Base-by-base conservation (phyloP, 2,888 invertebrate genomes). In the Ceraclea dissimilis region DNA sequence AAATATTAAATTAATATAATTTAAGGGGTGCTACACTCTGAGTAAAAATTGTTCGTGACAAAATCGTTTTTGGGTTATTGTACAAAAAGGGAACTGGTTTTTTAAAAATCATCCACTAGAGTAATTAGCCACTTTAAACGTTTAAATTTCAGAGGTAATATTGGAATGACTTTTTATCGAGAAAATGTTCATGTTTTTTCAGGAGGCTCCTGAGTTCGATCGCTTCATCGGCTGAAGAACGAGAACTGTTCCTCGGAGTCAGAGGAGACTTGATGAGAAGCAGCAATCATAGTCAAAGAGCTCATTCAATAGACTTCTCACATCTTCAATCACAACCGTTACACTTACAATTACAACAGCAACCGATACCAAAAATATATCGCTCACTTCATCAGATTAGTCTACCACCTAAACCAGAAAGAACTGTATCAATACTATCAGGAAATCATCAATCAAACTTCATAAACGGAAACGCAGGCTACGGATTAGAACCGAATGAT, bases 141-240 rank as follows among this genome's bases (percentile, higher is more conserved):
- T n/a, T n/a, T n/a, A n/a, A n/a, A n/a, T n/a, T n/a, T n/a, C n/a
- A n/a, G n/a, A n/a, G n/a, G n/a, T n/a, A n/a, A n/a, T n/a, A n/a
- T n/a, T n/a, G n/a, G n/a, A n/a, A n/a, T n/a, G n/a, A n/a, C n/a
- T n/a, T n/a, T n/a, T n/a, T n/a, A n/a, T n/a, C n/a, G n/a, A n/a
- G n/a, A n/a, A n/a, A n/a, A n/a, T n/a, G n/a, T n/a, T n/a, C n/a
- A 8, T 22, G 26, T 53, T 34, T 54, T 61, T 58, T 34, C 69
- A 77, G 80, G 64, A 69, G 83, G 59, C 80, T 83, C 17, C 67
- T 85, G 51, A 84, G 84, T 52, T 84, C 83, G 55, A 85, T 85
- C 55, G 83, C 84, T 17, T 83, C 84, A 47, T 83, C 83, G 59
- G 79, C 79, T 57, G 82, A 80, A 63, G 80, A 81, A 66, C 68